A percentile compares a stretch with the other conserved stretches of the same genome.
phyloP scores from a whole-genome alignment of 1,140 invertebrate genomes.

The Drosophila erecta region DNA sequence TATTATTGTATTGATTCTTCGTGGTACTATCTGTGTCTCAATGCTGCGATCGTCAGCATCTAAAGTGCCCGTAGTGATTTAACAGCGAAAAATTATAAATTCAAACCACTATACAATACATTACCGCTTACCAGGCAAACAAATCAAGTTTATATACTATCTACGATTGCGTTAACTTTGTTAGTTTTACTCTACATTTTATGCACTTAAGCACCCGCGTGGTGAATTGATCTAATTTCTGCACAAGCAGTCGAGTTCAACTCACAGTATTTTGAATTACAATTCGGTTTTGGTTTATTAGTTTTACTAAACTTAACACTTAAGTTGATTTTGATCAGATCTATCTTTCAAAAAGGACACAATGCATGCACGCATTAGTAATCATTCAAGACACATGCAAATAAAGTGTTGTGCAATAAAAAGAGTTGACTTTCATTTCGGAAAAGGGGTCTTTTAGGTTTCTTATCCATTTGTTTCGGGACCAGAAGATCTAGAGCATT shows the following conservation, averaged over 20 bases:
- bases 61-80: conserved; percentile 74
- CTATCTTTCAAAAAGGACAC: conserved; percentile 56
- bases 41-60: conserved; percentile 71
- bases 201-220: conserved; percentile 17
- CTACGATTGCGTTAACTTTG: conserved; percentile 32
- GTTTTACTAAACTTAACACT: conserved; percentile 43
- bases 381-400: conserved; percentile 67
- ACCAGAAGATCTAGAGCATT: too few species aligned
- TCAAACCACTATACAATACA: conserved; percentile 44
- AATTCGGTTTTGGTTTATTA: conserved; percentile 24
- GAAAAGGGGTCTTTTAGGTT: too few species aligned
- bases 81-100: conserved; percentile 18
- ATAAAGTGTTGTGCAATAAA: conserved; percentile 70
- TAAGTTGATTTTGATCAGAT: conserved; percentile 55
- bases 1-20: conserved; percentile 62
- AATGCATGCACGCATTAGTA: conserved; percentile 64
- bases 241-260: conserved; percentile 36
- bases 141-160: conserved; percentile 10
- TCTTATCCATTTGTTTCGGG: too few species aligned
- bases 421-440: background rate
- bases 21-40: conserved; percentile 81
- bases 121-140: conserved; percentile 51
- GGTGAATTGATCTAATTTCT: conserved; percentile 35
- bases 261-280: conserved; percentile 31
- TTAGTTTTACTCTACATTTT: conserved; percentile 44